A percentile compares a stretch with the other conserved stretches of the same genome.
These are phyloP conservation scores for Coenobita brevimanus DNA, from an alignment of 1,140 invertebrate species.

Conservation along the genomic window DNA sequence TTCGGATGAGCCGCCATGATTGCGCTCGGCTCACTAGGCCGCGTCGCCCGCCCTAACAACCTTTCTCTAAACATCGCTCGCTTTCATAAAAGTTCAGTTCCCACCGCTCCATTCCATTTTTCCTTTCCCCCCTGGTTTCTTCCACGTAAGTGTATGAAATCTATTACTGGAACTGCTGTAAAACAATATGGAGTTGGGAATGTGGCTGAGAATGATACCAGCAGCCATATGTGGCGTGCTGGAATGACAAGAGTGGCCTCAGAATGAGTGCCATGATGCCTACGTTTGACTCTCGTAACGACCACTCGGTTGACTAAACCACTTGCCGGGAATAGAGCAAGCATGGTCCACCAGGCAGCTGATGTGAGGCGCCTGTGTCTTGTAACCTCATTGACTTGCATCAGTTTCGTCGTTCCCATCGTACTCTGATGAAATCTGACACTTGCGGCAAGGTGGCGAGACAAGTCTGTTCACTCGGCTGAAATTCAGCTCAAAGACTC, in stretches of 20 bases:
- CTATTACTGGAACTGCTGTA: too few relatives aligned
- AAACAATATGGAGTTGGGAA: background rate
- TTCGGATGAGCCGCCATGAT: slow-evolving; percentile 67
- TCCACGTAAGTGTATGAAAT: too few relatives aligned
- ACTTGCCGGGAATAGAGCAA: slow-evolving; percentile 68
- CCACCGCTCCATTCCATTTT: background rate
- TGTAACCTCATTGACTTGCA: slow-evolving; percentile 37
- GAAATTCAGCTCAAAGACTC: slow-evolving; percentile 3
- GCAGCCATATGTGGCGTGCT: background rate
- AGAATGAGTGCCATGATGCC: slow-evolving; percentile 25
- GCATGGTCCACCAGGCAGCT: slow-evolving; percentile 37
- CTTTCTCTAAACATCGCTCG: slow-evolving; percentile 28
- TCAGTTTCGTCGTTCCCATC: background rate
- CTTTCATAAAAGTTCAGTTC: slow-evolving; percentile 26
- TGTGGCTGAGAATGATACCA: background rate
- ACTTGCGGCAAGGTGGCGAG: background rate
- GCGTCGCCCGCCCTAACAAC: slow-evolving; percentile 10
- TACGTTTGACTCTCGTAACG: slow-evolving; percentile 60
- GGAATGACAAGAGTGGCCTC: background rate
- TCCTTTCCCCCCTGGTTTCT: too few relatives aligned
- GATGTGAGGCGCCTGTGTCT: slow-evolving; percentile 7
- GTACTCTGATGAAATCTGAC: background rate
- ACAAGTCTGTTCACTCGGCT: slow-evolving; percentile 16
- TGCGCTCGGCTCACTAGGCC: slow-evolving; percentile 64
- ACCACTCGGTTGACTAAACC: slow-evolving; percentile 65